phyloP scores from a whole-genome alignment of 2,797 vertebrate species.

The Sparidentex hasta region DNA sequence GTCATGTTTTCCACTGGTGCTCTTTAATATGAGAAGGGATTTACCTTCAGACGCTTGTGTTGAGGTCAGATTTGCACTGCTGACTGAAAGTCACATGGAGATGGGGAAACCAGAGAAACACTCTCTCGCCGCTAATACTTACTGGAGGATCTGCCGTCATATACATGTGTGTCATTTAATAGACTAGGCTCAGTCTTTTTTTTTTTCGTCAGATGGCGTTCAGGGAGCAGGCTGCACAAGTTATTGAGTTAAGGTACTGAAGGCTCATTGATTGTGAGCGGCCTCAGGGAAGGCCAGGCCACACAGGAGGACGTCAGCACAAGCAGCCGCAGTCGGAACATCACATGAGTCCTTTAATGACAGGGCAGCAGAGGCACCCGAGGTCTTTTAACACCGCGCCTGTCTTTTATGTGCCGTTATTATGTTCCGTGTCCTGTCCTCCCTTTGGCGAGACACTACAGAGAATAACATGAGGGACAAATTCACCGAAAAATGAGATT shows the following conservation, averaged over 20 bases:
- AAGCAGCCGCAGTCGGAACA: slow-evolving; percentile 46
- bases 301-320: slow-evolving; percentile 52
- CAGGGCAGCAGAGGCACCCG: slow-evolving; percentile 33
- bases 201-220: not conserved
- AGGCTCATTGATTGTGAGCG: slow-evolving; percentile 54
- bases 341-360: slow-evolving; percentile 63
- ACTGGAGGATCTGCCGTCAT: not conserved
- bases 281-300: slow-evolving; percentile 47
- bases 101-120: not conserved
- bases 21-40: slow-evolving; percentile 18
- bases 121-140: too few relatives aligned
- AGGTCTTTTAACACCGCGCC: slow-evolving; percentile 17
- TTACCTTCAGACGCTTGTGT: slow-evolving; percentile 33
- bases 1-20: slow-evolving; percentile 1
- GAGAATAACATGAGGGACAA: not conserved
- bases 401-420: slow-evolving; percentile 3
- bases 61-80: slow-evolving; percentile 28
- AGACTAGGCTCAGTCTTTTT: not conserved
- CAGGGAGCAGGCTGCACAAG: slow-evolving; percentile 40
- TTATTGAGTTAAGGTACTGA: slow-evolving; percentile 60
- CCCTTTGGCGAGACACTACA: not conserved
- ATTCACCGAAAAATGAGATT: too few relatives aligned
- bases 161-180: slow-evolving; percentile 3
- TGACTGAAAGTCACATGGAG: not conserved
- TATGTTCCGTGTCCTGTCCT: not conserved